Evolutionary conservation across 2,797 vertebrate species (phyloP).

Genomic region (Chanos chanos): DNA sequence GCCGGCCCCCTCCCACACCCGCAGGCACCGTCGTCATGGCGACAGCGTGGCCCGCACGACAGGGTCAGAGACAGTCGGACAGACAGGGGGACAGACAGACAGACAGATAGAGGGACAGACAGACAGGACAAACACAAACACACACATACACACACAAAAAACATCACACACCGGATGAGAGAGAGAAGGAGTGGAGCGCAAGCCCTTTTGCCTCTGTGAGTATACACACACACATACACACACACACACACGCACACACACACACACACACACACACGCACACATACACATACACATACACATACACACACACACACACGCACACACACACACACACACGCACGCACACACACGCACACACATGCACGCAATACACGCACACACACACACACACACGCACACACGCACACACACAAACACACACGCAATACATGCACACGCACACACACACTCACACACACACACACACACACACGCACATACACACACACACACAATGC

Average conservation of each 20-base stretch:
- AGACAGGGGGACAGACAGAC: conserved; percentile 22
- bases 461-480: conserved; percentile 6
- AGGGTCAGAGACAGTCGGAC: conserved; percentile 18
- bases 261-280: conserved; percentile 9
- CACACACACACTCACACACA: not conserved
- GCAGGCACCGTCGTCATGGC: conserved; percentile 5
- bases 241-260: not conserved
- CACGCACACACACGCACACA: not conserved
- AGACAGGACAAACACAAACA: conserved; percentile 15
- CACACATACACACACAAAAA: conserved; percentile 15
- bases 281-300: conserved; percentile 23
- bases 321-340: not conserved
- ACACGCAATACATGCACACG: conserved; percentile 1
- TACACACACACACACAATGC: conserved; percentile 18
- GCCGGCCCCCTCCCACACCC: conserved; percentile 13
- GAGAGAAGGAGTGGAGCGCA: conserved; percentile 25
- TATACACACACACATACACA: not conserved
- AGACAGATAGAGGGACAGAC: conserved; percentile 28
- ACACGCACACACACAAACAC: no score
- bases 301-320: not conserved
- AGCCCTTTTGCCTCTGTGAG: conserved; percentile 38
- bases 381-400: conserved; percentile 6
- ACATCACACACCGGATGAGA: conserved; percentile 24
- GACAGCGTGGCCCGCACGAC: conserved; percentile 24
- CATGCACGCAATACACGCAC: no score